phyloP scores from a whole-genome alignment of 1,140 invertebrate genomes.

The Trachymyrmex septentrionalis region DNA sequence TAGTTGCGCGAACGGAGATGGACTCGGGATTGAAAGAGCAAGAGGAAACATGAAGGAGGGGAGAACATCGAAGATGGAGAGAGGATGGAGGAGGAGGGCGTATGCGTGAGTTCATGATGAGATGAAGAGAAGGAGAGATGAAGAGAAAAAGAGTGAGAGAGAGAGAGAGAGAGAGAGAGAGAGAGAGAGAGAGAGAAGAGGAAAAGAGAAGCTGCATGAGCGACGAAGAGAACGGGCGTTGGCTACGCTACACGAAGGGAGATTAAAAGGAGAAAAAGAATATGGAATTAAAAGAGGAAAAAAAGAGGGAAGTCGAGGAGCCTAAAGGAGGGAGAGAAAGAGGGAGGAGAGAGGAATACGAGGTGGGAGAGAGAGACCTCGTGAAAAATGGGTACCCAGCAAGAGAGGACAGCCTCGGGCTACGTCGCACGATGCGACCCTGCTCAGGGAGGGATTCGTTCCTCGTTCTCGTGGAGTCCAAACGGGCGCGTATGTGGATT shows the following conservation, averaged over 20 bases:
- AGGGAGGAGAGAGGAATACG: constrained; percentile 23
- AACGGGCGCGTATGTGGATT: background rate
- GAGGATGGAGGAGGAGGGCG: constrained; percentile 47
- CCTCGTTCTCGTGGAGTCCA: constrained; percentile 32
- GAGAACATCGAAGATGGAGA: background rate
- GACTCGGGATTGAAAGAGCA: constrained; percentile 66
- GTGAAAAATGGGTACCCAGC: constrained; percentile 86
- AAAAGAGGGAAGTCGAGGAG: constrained; percentile 70
- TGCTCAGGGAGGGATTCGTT: constrained; percentile 80
- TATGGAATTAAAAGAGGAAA: constrained; percentile 83
- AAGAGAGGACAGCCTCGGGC: constrained; percentile 83
- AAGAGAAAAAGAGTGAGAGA: background rate
- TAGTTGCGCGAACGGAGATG: constrained; percentile 66
- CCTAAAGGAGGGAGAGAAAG: constrained; percentile 45
- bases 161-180: background rate
- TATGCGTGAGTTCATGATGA: constrained; percentile 56
- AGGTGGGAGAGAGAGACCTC: constrained; percentile 66
- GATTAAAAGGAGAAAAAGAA: constrained; percentile 81
- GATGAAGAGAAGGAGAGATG: constrained; percentile 31
- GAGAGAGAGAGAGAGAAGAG: constrained; percentile 64
- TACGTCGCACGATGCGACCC: constrained; percentile 81
- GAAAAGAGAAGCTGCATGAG: constrained; percentile 36
- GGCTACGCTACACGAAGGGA: constrained; percentile 65
- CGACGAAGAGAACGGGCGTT: constrained; percentile 69
- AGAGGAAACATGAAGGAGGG: constrained; percentile 32